Conservation (phyloP, 30 jellyfish, hydroid and myxozoan species). For the Aurelia aurita region DNA sequence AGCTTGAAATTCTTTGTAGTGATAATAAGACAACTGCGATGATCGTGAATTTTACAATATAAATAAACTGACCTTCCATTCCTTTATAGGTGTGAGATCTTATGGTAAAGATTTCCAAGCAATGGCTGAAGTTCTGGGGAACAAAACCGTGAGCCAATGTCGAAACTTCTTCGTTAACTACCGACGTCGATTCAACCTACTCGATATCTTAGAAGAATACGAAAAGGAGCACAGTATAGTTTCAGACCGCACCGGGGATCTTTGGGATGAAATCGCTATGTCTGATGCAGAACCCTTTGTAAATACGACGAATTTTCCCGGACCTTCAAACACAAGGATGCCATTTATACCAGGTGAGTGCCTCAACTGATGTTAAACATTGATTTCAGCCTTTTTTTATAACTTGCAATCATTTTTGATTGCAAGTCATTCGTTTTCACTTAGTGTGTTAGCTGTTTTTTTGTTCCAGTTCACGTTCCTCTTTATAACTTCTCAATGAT, state of each 20-base stretch:
- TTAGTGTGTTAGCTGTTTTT: too few relatives aligned
- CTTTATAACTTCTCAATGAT: too few relatives aligned
- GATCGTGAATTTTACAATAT: too few relatives aligned
- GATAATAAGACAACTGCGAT: too few relatives aligned
- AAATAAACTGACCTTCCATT: not conserved
- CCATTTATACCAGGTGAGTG: constrained; percentile 56
- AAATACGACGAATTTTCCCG: constrained; percentile 32
- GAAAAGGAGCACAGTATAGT: constrained; percentile 95
- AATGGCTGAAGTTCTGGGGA: constrained; percentile 99
- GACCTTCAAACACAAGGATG: constrained; percentile 38
- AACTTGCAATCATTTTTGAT: too few relatives aligned
- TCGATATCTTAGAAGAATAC: constrained; percentile 90
- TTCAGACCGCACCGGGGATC: constrained; percentile 81
- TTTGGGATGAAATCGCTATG: constrained; percentile 88
- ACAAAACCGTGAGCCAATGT: constrained; percentile 91
- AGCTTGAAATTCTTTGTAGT: too few relatives aligned
- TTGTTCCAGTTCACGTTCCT: too few relatives aligned
- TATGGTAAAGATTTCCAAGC: constrained; percentile 98
- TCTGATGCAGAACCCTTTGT: constrained; percentile 70
- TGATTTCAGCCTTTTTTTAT: too few relatives aligned
- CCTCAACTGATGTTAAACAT: not conserved
- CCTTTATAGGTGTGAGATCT: constrained; percentile 88
- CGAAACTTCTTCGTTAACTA: constrained; percentile 92
- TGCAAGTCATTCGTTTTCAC: too few relatives aligned
- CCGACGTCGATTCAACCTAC: constrained; percentile 97